Evolutionary conservation across 2,888 invertebrate species (phyloP), one percentile per base, ranked within the genome.

Genomic region (Dryococelus australis): DNA sequence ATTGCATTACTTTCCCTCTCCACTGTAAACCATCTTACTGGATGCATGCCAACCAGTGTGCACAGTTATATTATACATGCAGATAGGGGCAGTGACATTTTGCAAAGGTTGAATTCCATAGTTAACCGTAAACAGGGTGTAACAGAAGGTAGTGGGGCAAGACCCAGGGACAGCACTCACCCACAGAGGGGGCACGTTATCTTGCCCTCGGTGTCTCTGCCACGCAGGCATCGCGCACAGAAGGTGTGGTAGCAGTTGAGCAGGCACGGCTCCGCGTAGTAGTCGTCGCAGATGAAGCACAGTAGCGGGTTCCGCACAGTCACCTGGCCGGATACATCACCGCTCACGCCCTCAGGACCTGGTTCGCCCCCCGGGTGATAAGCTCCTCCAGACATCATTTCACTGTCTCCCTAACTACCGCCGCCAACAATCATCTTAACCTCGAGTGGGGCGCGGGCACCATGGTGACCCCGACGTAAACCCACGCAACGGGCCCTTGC

Each of bases 161-260:
- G n/a, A n/a, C n/a, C n/a, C n/a, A n/a, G n/a, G n/a, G n/a, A n/a
- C 35, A 35, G 35, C 43, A 91, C 92, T 91, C 92, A 95, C 95
- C 95, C 94, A 93, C 96, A 96, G 89, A 95, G 93, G 27, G 95
- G 95, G 92, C 96, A 96, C 87, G 93, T 92, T 88, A 96, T 92
- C 90, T 94, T 94, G 86, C 94, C 93, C 90, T 96, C 95, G 86
- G 94, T 93, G 88, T 94, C 94, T 88, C 94, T 92, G 83, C 94
- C 95, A 85, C 94, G 93, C 88, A 96, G 92, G 92, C 96, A 96
- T 88, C 94, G 92, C 47, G 94, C 93, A 92, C 96, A 96, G 92
- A 96, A 96, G 84, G 95, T 95, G 91, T 96, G 96, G 91, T 94
- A 96, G 91, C 96, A 96, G 89, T 93, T 93, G 84, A 96, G 92